Base-by-base conservation (phyloP, 2,113 vertebrate species). In the Elephantulus edwardii region DNA sequence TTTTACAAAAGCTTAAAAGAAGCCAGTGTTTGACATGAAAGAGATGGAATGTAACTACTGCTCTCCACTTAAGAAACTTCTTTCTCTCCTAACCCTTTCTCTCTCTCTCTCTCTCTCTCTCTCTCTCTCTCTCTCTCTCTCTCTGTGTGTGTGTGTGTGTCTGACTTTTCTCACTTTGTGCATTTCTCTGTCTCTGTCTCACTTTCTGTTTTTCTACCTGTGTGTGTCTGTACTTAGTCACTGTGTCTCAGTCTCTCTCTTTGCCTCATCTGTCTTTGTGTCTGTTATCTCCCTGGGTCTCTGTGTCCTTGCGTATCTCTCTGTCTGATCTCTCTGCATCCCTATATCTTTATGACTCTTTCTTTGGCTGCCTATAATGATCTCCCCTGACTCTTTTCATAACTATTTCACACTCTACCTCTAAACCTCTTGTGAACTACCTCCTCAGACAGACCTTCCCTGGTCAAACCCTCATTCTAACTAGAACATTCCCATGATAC, bases 1-100 rank as follows among this genome's bases (percentile, higher is more conserved):
- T 88, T 91, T 92, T 83, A 50, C 54, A 79, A 88, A 94, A 83
- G 76, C 84, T 81, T 70, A 87, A 79, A 92, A 58, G 84, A 89
- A 94, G 92, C 74, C 19, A 33, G 74, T 19, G 9, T 87, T 44
- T 83, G 77, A 70, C 56, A 16, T 20, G 81, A 89, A 50, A n/a
- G 84, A 79, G n/a, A 91, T 35, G 28, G 68, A 90, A 58, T 24
- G n/a, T 48, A 75, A 16, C 24, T 40, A 52, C 30, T 4, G 44
- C 77, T 64, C 5, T 33, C 66, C 83, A 28, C 20, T 22, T 2
- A 10, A 17, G 80, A 24, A 35, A 38, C 6, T 8, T 54, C 33
- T 24, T 40, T 35, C 33, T 33, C 30, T n/a, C 30, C 28, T 30
- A n/a, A n/a, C n/a, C 5, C n/a, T 54, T 26, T 24, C 30, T 17